Base-by-base conservation (phyloP, 2,888 invertebrate species). In the Ophion costatus region DNA sequence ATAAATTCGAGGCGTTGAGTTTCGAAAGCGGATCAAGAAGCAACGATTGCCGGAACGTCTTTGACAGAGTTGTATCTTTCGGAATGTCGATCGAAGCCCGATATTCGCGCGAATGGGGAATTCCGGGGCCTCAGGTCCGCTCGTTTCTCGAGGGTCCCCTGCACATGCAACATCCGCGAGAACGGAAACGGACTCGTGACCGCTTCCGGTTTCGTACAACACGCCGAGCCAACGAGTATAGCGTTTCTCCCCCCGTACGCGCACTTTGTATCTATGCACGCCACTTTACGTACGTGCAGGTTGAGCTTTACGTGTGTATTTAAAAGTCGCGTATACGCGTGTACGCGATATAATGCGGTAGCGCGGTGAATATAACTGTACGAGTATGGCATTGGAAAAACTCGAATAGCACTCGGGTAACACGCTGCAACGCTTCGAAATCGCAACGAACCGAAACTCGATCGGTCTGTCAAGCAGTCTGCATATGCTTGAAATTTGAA, bases 141-240 rank as follows among this genome's bases (percentile, higher is more conserved):
- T 70, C 64, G 66, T 75, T 82, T 79, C 75, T 84, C 79, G 29
- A 70, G 71, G 84, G 63, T n/a, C 51, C 51, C 74, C 74, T 74
- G 82, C 64, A 42, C 51, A 56, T 42, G 38, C 42, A 71, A 75
- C 61, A 77, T 56, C 69, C 80, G 71, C 38, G 57, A 79, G 71
- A 82, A 66, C 84, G 84, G 84, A 84, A 82, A 79, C 79, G 75
- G 61, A 81, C 59, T 78, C 81, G 81, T 82, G 71, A 82, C 82
- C 82, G 79, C 82, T 84, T 84, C 84, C 84, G 84, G 79, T 82
- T 79, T 78, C 59, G 75, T 22, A 73, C 69, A 66, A 59, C 59
- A 70, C 71, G 61, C 33, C 51, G 51, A 75, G 79, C 67, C 20
- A 71, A 67, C 33, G 70, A 74, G 70, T 75, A 17, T 51, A 51